Conservation (phyloP, 2,113 vertebrate genomes). For the Aphelocoma coerulescens region DNA sequence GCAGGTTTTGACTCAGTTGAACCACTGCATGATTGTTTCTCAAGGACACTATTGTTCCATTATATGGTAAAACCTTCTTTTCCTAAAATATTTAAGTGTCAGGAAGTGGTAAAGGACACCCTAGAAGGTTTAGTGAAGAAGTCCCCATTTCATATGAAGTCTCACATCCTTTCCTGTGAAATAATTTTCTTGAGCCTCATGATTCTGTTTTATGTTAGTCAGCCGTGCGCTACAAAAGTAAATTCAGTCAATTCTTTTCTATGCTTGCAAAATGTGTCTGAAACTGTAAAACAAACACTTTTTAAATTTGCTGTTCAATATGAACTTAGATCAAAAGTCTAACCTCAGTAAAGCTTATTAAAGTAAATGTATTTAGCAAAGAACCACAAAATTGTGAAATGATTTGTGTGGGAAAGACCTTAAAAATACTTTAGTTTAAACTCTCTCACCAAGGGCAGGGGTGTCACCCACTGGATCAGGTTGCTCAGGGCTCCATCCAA, state of each 20-base stretch:
- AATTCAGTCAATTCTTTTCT: neutral
- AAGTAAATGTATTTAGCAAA: neutral
- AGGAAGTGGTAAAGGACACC: neutral
- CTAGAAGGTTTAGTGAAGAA: neutral
- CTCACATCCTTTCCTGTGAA: neutral
- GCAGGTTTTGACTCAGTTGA: neutral
- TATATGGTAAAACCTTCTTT: neutral
- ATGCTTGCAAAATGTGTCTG: neutral
- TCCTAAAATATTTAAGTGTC: neutral
- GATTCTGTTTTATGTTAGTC: neutral
- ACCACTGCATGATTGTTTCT: neutral
- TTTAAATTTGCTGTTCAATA: neutral
- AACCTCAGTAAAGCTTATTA: neutral
- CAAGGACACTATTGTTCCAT: neutral
- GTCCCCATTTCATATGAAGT: neutral
- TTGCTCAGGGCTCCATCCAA: neutral
- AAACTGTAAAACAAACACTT: neutral
- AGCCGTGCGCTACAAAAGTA: neutral
- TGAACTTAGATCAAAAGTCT: neutral
- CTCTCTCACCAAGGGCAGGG: neutral
- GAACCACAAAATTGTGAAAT: neutral
- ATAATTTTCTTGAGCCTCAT: neutral
- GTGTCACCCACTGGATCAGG: neutral
- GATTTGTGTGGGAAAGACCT: neutral
- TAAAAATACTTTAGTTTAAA: neutral